Percentiles rank a stretch among this genome's conserved stretches.
phyloP scores from a whole-genome alignment of 2,888 invertebrate species.

The Agriopis leucophaearia region DNA sequence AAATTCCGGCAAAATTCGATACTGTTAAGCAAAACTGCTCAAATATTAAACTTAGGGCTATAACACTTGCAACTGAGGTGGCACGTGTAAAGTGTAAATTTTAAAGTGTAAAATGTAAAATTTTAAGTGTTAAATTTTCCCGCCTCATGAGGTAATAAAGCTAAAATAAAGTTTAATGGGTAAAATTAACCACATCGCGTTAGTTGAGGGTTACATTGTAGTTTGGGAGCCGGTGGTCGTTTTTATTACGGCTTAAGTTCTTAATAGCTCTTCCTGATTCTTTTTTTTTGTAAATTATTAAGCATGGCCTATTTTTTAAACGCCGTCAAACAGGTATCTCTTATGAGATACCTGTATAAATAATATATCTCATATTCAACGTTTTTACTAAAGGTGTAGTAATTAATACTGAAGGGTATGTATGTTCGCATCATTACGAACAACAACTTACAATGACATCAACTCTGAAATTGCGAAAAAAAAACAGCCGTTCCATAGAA shows the following conservation, averaged over 20 bases:
- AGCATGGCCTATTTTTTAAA: not conserved
- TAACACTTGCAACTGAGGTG: conserved; percentile 28
- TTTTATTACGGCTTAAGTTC: not conserved
- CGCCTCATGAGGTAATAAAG: conserved; percentile 30
- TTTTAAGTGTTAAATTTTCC: conserved; percentile 18
- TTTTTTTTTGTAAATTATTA: not conserved
- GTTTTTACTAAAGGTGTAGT: no score
- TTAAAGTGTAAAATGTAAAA: conserved; percentile 23
- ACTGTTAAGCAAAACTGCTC: conserved; percentile 9
- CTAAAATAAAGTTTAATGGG: conserved; percentile 51
- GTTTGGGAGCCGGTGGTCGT: not conserved
- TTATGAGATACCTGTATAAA: no score
- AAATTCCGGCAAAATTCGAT: not conserved
- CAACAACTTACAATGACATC: no score
- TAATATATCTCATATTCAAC: no score
- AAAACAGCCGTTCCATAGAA: no score
- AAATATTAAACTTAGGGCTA: conserved; percentile 20
- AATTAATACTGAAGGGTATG: no score
- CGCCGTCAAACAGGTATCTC: no score
- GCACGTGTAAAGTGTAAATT: conserved; percentile 26
- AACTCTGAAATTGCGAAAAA: no score
- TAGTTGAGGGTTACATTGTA: conserved; percentile 32
- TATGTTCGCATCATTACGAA: no score
- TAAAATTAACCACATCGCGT: conserved; percentile 48
- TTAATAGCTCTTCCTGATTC: not conserved